Evolutionary conservation across 2,797 vertebrate genomes (phyloP), one percentile per base, ranked within the genome.

Genomic region (Nannoperca obscura): DNA sequence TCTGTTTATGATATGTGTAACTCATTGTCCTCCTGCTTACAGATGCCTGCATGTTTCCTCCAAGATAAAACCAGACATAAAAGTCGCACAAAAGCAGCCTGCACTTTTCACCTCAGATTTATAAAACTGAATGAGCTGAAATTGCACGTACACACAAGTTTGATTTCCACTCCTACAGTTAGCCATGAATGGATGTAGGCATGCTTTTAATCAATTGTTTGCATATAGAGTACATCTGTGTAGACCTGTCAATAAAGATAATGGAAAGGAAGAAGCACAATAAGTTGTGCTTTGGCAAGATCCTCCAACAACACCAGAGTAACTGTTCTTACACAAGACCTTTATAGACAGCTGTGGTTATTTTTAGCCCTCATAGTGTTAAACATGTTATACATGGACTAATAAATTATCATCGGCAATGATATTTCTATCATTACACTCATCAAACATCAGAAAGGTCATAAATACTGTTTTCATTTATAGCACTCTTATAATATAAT

Each of bases 1-100:
- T 83, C 30, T 84, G 69, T 70, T 77, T 32, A 59, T 58, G 24
- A 32, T 61, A 34, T 64, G 30, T 42, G 44, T 78, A 36, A 68
- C 54, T 30, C 78, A 17, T 55, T 66, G 34, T 62, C 61, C 65
- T 71, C 58, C 24, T 68, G 34, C 50, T 42, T 47, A 22, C n/a
- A 36, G n/a, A 2, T 53, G 44, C 53, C 5, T 34, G 20, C 62
- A 9, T 60, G 20, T 52, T 46, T 14, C 30, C 50, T 22, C 24
- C 1, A 73, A 27, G 20, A 71, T 24, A 30, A 72, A 60, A 59
- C 10, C 44, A 38, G 47, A 32, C 74, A 46, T 20, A 46, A 53
- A 57, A 64, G 30, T 68, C 20, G 13, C 38, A 44, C 40, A 42
- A 76, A 59, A 42, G 3, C 34, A 67, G 49, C 24, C 46, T n/a